Conservation (phyloP, 2,888 invertebrate species). For the Cantharis rustica region DNA sequence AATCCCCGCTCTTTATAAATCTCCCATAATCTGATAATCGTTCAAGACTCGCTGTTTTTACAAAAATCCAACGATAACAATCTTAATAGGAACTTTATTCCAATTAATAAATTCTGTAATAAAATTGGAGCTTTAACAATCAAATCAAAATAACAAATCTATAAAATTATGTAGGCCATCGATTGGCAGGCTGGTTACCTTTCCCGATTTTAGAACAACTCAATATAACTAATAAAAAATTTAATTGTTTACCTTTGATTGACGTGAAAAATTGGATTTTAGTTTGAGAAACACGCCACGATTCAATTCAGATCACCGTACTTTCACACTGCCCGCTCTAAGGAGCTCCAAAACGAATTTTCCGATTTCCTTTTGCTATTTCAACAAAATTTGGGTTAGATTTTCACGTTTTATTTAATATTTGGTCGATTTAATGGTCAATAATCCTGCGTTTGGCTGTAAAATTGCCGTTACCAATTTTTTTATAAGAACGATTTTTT, state of each 20-base stretch:
- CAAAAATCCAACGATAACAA: not conserved
- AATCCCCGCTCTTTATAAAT: slow-evolving; percentile 2
- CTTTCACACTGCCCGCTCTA: not conserved
- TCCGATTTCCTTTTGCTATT: not conserved
- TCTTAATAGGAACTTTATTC: not conserved
- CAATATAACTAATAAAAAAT: not conserved
- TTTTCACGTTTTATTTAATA: not conserved
- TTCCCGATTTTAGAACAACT: not conserved
- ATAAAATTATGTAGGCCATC: not conserved
- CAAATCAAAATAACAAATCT: not conserved
- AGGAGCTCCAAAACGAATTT: not conserved
- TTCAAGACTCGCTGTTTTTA: not conserved
- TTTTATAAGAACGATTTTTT: not conserved
- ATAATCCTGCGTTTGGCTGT: not conserved
- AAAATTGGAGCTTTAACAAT: not conserved
- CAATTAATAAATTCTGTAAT: not conserved
- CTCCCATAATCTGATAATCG: not conserved
- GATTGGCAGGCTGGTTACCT: not conserved
- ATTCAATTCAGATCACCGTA: not conserved
- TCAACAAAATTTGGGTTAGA: not conserved
- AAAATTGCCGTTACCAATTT: not conserved
- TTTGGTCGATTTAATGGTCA: not conserved
- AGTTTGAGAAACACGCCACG: not conserved
- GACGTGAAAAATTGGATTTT: not conserved
- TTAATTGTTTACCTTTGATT: not conserved